phyloP scores from a whole-genome alignment of 2,888 invertebrate species.

The Lingula anatina region DNA sequence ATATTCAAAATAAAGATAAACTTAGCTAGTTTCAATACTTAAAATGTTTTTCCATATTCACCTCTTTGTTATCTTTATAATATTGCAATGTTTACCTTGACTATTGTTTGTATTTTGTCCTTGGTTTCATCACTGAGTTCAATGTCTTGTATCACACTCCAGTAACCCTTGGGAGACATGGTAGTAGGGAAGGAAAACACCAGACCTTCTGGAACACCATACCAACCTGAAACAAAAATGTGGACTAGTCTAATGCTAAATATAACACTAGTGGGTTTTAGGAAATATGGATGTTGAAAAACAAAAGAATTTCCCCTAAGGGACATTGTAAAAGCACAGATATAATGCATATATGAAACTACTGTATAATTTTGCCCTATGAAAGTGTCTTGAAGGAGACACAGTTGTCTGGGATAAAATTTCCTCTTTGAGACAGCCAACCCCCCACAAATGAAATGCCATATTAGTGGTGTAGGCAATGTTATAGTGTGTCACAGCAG shows the following conservation, averaged over 20 bases:
- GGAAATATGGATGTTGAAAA: not conserved
- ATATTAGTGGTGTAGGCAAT: too few species aligned
- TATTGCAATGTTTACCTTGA: constrained; percentile 27
- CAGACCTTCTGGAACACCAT: constrained; percentile 45
- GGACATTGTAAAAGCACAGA: not conserved
- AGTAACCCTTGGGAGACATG: constrained; percentile 39
- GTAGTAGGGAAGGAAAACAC: constrained; percentile 48
- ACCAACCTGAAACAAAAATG: constrained; percentile 46
- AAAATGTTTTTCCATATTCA: too few species aligned
- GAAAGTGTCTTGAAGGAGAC: too few species aligned
- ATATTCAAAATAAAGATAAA: not conserved
- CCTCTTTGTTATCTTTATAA: not conserved
- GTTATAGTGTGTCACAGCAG: too few species aligned
- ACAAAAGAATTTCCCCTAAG: not conserved
- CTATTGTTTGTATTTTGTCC: constrained; percentile 20
- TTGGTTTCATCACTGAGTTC: constrained; percentile 27
- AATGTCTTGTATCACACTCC: constrained; percentile 41
- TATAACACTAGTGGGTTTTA: too few species aligned
- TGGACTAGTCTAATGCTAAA: too few species aligned
- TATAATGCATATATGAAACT: too few species aligned
- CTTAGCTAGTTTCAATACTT: not conserved
- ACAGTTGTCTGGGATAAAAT: too few species aligned
- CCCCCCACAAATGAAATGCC: too few species aligned
- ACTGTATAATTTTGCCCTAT: too few species aligned
- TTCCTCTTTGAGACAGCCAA: too few species aligned